A percentile compares a stretch with the other conserved stretches of the same genome.
Evolutionary conservation across 2,797 vertebrate genomes (phyloP).

Genomic region (Spondyliosoma cantharus): DNA sequence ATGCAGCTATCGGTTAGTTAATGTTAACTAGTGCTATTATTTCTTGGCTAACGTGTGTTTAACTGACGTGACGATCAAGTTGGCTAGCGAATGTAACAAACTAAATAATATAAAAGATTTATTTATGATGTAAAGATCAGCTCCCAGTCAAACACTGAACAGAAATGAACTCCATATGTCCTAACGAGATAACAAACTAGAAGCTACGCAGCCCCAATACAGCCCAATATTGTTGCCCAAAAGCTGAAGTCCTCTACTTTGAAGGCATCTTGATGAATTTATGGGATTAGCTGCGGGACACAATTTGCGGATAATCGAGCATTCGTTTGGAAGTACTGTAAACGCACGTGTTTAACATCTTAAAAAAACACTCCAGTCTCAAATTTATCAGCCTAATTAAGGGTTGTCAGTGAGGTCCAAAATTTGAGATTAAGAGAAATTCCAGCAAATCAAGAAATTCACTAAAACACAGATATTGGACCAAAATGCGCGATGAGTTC

Average conservation of each 20-base stretch:
- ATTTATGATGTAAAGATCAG: not conserved
- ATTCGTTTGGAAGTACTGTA: slow-evolving; percentile 24
- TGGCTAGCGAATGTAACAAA: slow-evolving; percentile 10
- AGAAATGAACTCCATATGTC: not conserved
- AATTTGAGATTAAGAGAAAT: slow-evolving; percentile 6
- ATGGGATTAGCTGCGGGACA: not conserved
- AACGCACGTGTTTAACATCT: slow-evolving; percentile 2
- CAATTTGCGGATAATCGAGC: not conserved
- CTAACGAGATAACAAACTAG: not conserved
- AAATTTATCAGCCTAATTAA: not conserved
- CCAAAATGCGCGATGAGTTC: slow-evolving; percentile 34
- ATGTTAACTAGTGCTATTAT: not conserved
- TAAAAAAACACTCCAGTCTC: slow-evolving; percentile 55
- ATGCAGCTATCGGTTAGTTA: slow-evolving; percentile 2
- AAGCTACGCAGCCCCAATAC: not conserved
- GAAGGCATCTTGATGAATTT: not conserved
- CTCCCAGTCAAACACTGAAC: not conserved
- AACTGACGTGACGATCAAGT: not conserved
- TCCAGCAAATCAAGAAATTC: not conserved
- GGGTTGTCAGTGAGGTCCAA: slow-evolving; percentile 13
- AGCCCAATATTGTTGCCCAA: not conserved
- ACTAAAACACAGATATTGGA: slow-evolving; percentile 28
- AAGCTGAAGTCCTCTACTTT: not conserved
- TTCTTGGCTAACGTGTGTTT: slow-evolving; percentile 5
- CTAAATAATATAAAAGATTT: not conserved